Conservation (phyloP, 1,140 invertebrate species). For the Coenobita brevimanus region DNA sequence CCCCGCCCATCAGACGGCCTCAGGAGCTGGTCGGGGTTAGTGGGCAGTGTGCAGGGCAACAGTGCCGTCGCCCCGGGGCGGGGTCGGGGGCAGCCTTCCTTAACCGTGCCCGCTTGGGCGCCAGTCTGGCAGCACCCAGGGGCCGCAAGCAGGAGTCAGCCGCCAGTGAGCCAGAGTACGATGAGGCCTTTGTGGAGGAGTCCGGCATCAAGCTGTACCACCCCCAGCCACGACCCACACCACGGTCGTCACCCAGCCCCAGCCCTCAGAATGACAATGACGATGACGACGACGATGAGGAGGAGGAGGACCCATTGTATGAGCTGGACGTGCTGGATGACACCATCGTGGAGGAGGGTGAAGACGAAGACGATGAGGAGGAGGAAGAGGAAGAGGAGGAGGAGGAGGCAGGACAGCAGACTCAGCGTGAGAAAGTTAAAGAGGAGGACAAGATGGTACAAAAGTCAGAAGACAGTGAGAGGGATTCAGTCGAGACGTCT, state of each 20-base stretch:
- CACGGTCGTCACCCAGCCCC: background rate
- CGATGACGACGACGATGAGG: conserved; percentile 6
- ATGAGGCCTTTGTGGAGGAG: conserved; percentile 58
- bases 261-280: background rate
- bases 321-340: conserved; percentile 40
- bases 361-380: conserved; percentile 38
- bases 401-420: background rate
- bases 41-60: too few relatives aligned
- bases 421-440: background rate
- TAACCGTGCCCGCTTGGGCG: conserved; percentile 7
- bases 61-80: background rate
- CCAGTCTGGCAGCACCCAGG: background rate
- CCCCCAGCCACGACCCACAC: background rate
- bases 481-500: too few relatives aligned
- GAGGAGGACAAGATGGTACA: background rate
- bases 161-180: conserved; percentile 42
- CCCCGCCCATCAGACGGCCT: too few relatives aligned
- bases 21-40: too few relatives aligned
- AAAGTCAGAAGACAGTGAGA: background rate
- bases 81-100: conserved; percentile 23
- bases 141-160: conserved; percentile 14
- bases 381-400: conserved; percentile 15
- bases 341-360: conserved; percentile 34
- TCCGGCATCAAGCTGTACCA: conserved; percentile 50
- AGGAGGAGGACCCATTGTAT: conserved; percentile 32